phyloP scores from a whole-genome alignment of 2,113 vertebrate genomes.

The Isichthys henryi region DNA sequence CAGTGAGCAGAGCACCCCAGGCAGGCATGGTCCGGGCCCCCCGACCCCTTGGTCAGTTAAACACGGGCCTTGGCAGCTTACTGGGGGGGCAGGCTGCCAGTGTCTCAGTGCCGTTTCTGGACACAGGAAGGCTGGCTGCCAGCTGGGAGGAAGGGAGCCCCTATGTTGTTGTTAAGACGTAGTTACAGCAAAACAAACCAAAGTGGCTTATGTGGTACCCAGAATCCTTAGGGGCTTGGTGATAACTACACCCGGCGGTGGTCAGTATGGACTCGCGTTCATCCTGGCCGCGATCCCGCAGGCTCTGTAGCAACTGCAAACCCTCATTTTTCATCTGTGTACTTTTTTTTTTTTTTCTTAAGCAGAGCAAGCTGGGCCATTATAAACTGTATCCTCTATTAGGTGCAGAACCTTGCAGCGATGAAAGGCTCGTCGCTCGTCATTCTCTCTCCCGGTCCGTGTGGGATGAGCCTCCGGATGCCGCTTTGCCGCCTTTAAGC shows the following conservation, averaged over 20 bases:
- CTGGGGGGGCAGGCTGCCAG: neutral
- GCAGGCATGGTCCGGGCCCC: neutral
- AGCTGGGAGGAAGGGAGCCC: neutral
- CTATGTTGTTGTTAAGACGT: neutral
- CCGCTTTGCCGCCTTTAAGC: neutral
- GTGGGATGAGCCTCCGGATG: neutral
- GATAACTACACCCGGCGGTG: neutral
- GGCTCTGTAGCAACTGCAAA: neutral
- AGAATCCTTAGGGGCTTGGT: neutral
- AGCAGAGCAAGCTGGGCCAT: neutral
- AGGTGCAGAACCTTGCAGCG: neutral
- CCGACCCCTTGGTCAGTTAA: neutral
- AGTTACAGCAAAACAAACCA: neutral
- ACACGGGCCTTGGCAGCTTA: neutral
- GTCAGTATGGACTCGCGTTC: neutral
- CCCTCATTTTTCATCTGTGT: neutral
- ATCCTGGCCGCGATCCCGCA: neutral
- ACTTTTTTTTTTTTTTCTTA: neutral
- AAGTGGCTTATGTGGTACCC: neutral
- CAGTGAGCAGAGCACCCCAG: neutral
- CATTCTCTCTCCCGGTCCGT: neutral
- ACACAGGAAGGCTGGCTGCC: neutral
- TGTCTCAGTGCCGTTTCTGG: neutral
- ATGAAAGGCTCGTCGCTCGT: neutral
- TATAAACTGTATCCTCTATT: neutral